Conservation (phyloP, 2,797 vertebrate genomes). For the Ptychobarbus kaznakovi region DNA sequence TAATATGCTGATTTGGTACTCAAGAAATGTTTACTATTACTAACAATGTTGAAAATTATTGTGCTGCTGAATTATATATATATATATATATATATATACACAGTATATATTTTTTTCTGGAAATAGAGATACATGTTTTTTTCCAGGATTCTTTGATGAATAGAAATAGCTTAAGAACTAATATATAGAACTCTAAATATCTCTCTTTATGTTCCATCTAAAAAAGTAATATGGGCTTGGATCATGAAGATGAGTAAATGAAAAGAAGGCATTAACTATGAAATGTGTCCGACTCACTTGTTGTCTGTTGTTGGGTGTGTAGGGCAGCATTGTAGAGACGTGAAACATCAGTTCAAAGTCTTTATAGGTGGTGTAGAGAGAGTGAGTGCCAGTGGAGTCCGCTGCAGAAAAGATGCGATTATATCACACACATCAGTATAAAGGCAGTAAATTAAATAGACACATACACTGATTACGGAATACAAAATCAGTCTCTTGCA, state of each 20-base stretch:
- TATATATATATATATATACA: too few species aligned
- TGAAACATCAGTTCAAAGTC: conserved; percentile 91
- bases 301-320: conserved; percentile 86
- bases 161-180: too few species aligned
- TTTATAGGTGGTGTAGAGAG: conserved; percentile 88
- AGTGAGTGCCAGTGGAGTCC: conserved; percentile 88
- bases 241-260: neutral
- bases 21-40: neutral
- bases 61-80: neutral
- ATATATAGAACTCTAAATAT: neutral
- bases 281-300: conserved; percentile 74
- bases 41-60: neutral
- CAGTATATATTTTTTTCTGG: too few species aligned
- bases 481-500: neutral
- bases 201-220: neutral
- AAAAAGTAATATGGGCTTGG: neutral
- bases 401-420: conserved; percentile 65
- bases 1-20: neutral
- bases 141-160: too few species aligned
- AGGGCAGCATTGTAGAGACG: conserved; percentile 87
- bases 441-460: neutral
- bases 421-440: conserved; percentile 9
- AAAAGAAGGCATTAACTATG: neutral
- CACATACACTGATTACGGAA: neutral
- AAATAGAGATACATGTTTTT: too few species aligned